A percentile compares a stretch with the other conserved stretches of the same genome.
phyloP scores from a whole-genome alignment of 2,797 vertebrate species.

The Poecilia wingei region DNA sequence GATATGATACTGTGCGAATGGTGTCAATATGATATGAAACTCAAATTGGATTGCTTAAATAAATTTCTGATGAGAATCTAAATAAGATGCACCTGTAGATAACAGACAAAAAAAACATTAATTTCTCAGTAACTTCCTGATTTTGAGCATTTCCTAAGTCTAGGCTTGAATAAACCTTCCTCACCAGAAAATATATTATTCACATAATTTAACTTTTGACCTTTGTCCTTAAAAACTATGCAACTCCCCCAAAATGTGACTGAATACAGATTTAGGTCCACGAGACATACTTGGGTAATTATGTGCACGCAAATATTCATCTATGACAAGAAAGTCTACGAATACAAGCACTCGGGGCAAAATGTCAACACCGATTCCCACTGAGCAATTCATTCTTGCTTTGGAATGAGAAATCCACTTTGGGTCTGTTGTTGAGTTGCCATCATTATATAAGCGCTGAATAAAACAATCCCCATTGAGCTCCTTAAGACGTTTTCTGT shows the following conservation, averaged over 20 bases:
- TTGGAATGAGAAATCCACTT: conserved; percentile 35
- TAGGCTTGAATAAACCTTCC: background rate
- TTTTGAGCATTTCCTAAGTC: background rate
- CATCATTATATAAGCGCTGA: conserved; percentile 27
- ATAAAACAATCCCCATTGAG: conserved; percentile 24
- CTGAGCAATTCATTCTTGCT: conserved; percentile 28
- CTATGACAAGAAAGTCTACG: conserved; percentile 17
- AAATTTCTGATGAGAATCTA: background rate
- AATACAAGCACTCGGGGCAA: conserved; percentile 48
- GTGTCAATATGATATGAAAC: background rate
- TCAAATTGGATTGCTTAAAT: background rate
- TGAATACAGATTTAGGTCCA: conserved; percentile 2
- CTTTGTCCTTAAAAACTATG: background rate
- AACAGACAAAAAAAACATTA: background rate
- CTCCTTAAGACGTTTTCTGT: conserved; percentile 9
- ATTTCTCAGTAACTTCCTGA: background rate
- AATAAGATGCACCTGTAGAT: background rate
- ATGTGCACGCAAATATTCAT: conserved; percentile 13
- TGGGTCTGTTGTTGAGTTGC: conserved; percentile 24
- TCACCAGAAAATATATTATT: background rate
- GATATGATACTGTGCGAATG: background rate
- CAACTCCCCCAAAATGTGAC: conserved; percentile 2
- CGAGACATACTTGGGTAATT: background rate
- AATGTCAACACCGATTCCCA: conserved; percentile 54
- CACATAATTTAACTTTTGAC: background rate